Evolutionary conservation across 2,113 vertebrate species (phyloP).

Genomic region (Solea solea): DNA sequence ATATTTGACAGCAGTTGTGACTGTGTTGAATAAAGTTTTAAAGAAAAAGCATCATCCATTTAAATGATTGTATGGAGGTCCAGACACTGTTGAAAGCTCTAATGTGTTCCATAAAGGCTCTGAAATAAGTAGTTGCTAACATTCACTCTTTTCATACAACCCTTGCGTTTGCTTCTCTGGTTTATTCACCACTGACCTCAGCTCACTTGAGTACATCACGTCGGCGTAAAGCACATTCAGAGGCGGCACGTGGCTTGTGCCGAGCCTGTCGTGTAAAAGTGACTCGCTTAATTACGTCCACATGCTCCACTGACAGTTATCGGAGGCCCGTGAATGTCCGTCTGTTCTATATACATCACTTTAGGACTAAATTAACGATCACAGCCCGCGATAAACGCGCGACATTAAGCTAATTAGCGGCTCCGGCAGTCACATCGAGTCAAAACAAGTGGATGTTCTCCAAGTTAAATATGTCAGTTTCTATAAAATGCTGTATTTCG

Average conservation of each 20-base stretch:
- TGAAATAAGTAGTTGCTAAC: neutral
- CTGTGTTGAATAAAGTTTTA: neutral
- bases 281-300: neutral
- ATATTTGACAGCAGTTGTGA: neutral
- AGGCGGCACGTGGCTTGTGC: neutral
- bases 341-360: neutral
- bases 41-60: neutral
- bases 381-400: too few relatives aligned
- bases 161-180: neutral
- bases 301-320: neutral
- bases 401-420: too few relatives aligned
- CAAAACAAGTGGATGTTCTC: too few relatives aligned
- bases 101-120: neutral
- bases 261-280: neutral
- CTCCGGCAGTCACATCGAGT: too few relatives aligned
- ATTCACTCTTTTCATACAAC: neutral
- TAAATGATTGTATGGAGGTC: neutral
- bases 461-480: too few relatives aligned
- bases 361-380: neutral
- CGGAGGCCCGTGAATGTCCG: too few relatives aligned
- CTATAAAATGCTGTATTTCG: too few relatives aligned
- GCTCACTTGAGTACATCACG: neutral
- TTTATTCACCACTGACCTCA: neutral
- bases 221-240: neutral
- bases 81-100: neutral